Conservation (phyloP, 2,113 vertebrate species). For the Pogonocichla stellata region DNA sequence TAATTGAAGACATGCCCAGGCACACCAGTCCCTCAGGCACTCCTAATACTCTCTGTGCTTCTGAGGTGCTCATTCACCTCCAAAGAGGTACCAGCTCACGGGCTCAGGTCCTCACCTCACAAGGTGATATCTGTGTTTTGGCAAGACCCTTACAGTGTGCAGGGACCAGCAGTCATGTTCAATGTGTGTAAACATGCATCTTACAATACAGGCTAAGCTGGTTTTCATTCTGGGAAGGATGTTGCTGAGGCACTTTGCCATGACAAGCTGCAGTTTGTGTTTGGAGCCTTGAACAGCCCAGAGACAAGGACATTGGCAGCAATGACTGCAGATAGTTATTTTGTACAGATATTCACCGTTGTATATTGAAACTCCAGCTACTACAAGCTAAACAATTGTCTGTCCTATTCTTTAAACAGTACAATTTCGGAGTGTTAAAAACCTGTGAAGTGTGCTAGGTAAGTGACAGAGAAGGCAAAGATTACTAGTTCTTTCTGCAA, state of each 20-base stretch:
- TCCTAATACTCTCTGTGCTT: neutral
- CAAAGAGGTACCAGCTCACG: neutral
- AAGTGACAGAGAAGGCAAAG: neutral
- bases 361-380: neutral
- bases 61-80: neutral
- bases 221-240: neutral
- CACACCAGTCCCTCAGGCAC: neutral
- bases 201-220: neutral
- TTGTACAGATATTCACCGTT: neutral
- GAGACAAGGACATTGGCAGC: neutral
- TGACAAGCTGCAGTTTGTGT: neutral
- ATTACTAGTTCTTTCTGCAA: neutral
- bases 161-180: rapidly evolving
- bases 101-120: neutral
- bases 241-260: neutral
- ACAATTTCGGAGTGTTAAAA: neutral
- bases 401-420: neutral
- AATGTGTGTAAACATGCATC: rapidly evolving
- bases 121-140: neutral
- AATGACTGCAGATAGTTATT: neutral
- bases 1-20: neutral
- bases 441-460: neutral
- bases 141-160: neutral
- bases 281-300: neutral
- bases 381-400: neutral